Base-by-base conservation (phyloP, 2,888 invertebrate species). In the Agrotis exclamationis region DNA sequence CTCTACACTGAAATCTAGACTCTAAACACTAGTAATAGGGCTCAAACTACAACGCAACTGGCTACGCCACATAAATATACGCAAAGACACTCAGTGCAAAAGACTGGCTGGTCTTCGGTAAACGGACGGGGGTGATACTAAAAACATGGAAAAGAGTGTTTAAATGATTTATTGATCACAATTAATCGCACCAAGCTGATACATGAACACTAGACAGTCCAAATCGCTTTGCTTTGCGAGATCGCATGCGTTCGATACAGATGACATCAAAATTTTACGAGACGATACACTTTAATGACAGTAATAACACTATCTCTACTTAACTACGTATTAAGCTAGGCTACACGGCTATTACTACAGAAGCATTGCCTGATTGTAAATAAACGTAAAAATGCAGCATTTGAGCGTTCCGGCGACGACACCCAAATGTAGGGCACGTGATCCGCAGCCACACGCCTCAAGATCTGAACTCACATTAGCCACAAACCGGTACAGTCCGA, bases 401-500 rank as follows among this genome's bases (percentile, higher is more conserved):
- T 90, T 85, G 90, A 89, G 93, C 89, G 90, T 88, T 93, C 93
- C 92, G 88, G 89, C 89, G 93, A 89, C 92, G 92, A 88, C 92
- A 91, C 92, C 93, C 86, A 88, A 91, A 95, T 93, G 86, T 94
- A 92, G 95, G 95, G 93, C 95, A 94, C 93, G 94, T 95, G 95
- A 91, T 88, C 89, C 82, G 91, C 91, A 90, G 89, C 85, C 92
- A 89, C 92, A 89, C 90, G 92, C 90, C 87, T 89, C 87, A 84
- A 87, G 86, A 91, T 91, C 87, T 92, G 80, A 93, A 96, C 95
- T 95, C 95, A 96, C 95, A 95, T 96, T 91, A 91, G 93, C 92
- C 94, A 93, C 94, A 88, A 92, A 93, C 93, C 85, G 92, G 92
- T 85, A 92, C 91, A 94, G 90, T 95, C 93, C 94, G 82, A 90